Percentiles rank a stretch among this genome's conserved stretches.
These are phyloP conservation scores for Micronycteris hirsuta DNA, from an alignment of 2,113 vertebrate species.

Conservation along the genomic window DNA sequence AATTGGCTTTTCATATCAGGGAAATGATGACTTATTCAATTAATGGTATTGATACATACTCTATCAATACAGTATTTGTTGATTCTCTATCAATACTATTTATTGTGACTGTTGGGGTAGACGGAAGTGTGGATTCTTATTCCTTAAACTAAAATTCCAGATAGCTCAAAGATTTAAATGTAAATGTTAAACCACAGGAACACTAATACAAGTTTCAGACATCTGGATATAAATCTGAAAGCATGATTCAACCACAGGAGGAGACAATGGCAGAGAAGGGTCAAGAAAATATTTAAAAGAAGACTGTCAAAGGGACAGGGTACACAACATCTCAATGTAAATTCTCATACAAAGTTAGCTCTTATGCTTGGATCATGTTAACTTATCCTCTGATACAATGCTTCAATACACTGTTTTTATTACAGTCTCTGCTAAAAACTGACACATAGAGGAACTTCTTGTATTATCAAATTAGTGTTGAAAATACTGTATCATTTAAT, in stretches of 20 bases:
- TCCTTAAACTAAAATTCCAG: constrained; percentile 3
- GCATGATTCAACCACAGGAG: not conserved
- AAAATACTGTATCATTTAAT: not conserved
- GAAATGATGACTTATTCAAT: not conserved
- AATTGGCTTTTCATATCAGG: not conserved
- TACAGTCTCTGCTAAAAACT: not conserved
- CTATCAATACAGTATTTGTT: not conserved
- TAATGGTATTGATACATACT: not conserved
- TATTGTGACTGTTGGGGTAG: not conserved
- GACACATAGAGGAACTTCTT: not conserved
- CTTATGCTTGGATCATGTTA: not conserved
- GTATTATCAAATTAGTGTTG: not conserved
- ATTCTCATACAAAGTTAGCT: not conserved
- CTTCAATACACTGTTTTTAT: constrained; percentile 9
- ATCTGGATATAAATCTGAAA: not conserved
- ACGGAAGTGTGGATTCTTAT: not conserved
- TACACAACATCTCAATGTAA: not conserved
- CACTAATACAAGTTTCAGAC: not conserved
- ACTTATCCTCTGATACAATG: not conserved
- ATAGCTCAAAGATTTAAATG: not conserved
- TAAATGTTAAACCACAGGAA: not conserved
- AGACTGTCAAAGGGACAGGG: not conserved
- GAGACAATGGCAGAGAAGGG: not conserved
- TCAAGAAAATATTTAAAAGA: constrained; percentile 31
- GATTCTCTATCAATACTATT: not conserved